A percentile compares a stretch with the other conserved stretches of the same genome.
These are phyloP conservation scores for Gambusia yucatana DNA, from an alignment of 2,797 vertebrate species.

Conservation along the genomic window DNA sequence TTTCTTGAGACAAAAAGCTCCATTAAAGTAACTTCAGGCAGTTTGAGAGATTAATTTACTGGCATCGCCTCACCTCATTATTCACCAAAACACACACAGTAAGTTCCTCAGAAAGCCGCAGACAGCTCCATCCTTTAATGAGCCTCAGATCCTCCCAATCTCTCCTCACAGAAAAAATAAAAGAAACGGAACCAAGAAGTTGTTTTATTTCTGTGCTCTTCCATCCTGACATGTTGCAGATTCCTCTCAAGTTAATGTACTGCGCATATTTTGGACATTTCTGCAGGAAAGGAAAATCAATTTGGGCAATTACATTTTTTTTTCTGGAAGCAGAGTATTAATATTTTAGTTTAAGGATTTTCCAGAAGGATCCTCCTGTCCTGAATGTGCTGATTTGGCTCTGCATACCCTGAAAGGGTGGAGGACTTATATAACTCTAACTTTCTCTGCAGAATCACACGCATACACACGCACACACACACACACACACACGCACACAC, in stretches of 20 bases:
- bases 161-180: conserved; percentile 1
- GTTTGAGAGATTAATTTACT: conserved; percentile 42
- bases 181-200: not conserved
- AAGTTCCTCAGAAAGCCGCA: conserved; percentile 23
- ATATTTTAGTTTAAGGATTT: conserved; percentile 63
- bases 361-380: conserved; percentile 45
- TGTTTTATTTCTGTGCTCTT: conserved; percentile 2
- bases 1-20: conserved; percentile 43
- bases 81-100: conserved; percentile 46
- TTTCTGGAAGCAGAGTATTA: conserved; percentile 42
- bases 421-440: conserved; percentile 65
- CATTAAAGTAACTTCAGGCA: conserved; percentile 43
- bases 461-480: not conserved
- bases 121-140: conserved; percentile 52
- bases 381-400: conserved; percentile 45
- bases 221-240: conserved; percentile 1
- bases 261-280: conserved; percentile 29
- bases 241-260: conserved; percentile 5
- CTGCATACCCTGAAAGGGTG: conserved; percentile 51
- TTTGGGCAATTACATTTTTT: conserved; percentile 4
- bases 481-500: too few species aligned
- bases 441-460: conserved; percentile 35
- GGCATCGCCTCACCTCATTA: conserved; percentile 51
- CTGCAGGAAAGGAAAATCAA: conserved; percentile 52
- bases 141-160: conserved; percentile 30